Conservation (phyloP, 2,888 invertebrate genomes). For the Drosophila tripunctata region DNA sequence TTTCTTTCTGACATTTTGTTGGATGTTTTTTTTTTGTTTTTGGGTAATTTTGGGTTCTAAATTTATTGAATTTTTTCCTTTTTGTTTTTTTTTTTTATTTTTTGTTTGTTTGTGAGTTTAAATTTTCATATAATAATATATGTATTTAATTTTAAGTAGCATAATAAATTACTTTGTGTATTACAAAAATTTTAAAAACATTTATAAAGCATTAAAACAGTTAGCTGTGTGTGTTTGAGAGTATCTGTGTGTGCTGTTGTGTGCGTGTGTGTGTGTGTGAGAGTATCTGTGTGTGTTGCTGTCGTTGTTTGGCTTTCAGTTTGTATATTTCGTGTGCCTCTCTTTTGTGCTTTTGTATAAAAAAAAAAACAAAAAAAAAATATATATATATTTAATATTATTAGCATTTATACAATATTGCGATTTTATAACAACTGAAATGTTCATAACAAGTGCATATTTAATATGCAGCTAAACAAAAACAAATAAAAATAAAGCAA, state of each 20-base stretch:
- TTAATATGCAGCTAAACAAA: conserved; percentile 46
- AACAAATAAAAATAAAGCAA: conserved; percentile 31
- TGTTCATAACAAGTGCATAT: conserved; percentile 43
- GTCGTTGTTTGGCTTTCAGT: conserved; percentile 50
- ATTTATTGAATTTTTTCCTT: conserved; percentile 20
- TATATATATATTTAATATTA: conserved; percentile 5
- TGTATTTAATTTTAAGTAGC: conserved; percentile 39
- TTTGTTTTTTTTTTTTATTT: conserved; percentile 1
- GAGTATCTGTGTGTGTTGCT: conserved; percentile 37
- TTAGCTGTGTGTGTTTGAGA: conserved; percentile 43
- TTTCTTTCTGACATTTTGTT: conserved; percentile 38
- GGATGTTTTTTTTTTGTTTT: conserved; percentile 26
- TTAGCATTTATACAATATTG: conserved; percentile 17
- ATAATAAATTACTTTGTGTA: conserved; percentile 51
- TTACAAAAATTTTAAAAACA: conserved; percentile 48
- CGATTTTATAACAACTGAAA: conserved; percentile 36
- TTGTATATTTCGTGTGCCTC: conserved; percentile 49
- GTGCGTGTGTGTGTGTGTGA: conserved; percentile 14
- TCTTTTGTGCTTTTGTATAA: conserved; percentile 47
- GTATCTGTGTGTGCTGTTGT: conserved; percentile 13
- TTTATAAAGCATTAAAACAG: conserved; percentile 56
- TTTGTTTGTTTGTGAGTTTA: conserved; percentile 14
- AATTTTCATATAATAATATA: background rate
- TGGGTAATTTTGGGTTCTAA: conserved; percentile 10
- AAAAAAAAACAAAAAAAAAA: conserved; percentile 33